Conservation (phyloP, 1,140 invertebrate species). For the Nephila pilipes region DNA sequence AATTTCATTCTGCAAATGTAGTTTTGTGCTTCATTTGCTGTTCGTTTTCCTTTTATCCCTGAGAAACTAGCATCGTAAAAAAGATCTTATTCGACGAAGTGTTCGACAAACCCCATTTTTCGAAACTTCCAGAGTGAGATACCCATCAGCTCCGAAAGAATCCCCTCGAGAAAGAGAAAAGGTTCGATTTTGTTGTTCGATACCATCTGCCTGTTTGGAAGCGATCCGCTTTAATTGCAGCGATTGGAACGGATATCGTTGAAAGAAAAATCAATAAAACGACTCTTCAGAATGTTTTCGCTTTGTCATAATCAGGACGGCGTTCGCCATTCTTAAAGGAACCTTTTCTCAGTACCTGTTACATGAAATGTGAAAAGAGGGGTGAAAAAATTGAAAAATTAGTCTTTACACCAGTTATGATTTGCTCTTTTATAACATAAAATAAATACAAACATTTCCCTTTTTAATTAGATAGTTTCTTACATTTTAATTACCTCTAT, state of each 20-base stretch:
- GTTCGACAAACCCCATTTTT: constrained; percentile 4
- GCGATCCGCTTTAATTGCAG: not conserved
- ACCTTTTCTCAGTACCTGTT: not conserved
- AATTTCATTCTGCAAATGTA: no score
- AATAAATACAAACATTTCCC: not conserved
- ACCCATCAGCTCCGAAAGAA: not conserved
- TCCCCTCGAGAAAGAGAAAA: not conserved
- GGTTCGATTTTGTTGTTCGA: not conserved
- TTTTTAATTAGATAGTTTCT: not conserved
- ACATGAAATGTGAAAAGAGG: not conserved
- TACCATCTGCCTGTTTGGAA: not conserved
- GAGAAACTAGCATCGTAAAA: no score
- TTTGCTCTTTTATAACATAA: not conserved
- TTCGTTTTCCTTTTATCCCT: no score
- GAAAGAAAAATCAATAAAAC: constrained; percentile 28
- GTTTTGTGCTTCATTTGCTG: no score
- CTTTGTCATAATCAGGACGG: not conserved
- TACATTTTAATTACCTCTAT: no score
- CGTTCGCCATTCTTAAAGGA: not conserved
- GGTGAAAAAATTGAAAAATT: no score
- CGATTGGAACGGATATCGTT: not conserved
- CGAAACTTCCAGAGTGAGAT: not conserved
- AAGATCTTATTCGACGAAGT: not conserved
- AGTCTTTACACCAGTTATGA: not conserved
- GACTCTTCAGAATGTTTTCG: not conserved